Base-by-base conservation (phyloP, 2,113 vertebrate genomes). In the Mus spicilegus region DNA sequence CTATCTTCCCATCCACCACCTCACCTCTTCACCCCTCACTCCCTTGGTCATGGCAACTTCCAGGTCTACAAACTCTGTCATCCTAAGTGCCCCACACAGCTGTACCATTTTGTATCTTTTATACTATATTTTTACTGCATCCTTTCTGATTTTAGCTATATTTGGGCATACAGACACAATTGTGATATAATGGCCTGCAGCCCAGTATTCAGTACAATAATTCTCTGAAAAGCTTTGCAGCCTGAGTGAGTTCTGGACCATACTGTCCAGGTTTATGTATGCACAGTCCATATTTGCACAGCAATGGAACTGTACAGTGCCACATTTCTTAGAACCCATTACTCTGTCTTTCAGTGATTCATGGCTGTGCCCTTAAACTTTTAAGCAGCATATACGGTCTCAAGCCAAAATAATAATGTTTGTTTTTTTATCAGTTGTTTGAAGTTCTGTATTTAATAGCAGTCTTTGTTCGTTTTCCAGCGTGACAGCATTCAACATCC, bases 381-480 rank as follows among this genome's bases (percentile, higher is more conserved):
- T 51, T 65, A 81, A 42, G 17, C 42, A 61, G 17, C 1, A 56
- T 56, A 14, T 51, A 22, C 73, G 76, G 91, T 22, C 24, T 75
- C n/a, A 75, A 49, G 51, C 13, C 84, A 51, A 87, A 89, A n/a
- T 16, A 54, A 81, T 56, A 88, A 33, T 12, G 67, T 36, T 82
- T 56, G 46, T 77, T 91, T 81, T 56, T 94, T 67, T 75, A 67
- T 77, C 51, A 28, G 20, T 51, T 13, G 7, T 36, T 80, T 17
- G 10, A 80, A 75, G 12, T 75, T 78, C 65, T 82, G 3, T 56
- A 17, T 94, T 93, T 72, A 65, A 77, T 54, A 75, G 49, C 6
- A 24, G 20, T 39, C 91, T 69, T 91, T 90, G 10, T 54, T 89
- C 63, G 33, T 10, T 58, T 90, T 89, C 94, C 36, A 73, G 51